Evolutionary conservation across 2,113 vertebrate genomes (phyloP).

Genomic region (Sterna hirundo): DNA sequence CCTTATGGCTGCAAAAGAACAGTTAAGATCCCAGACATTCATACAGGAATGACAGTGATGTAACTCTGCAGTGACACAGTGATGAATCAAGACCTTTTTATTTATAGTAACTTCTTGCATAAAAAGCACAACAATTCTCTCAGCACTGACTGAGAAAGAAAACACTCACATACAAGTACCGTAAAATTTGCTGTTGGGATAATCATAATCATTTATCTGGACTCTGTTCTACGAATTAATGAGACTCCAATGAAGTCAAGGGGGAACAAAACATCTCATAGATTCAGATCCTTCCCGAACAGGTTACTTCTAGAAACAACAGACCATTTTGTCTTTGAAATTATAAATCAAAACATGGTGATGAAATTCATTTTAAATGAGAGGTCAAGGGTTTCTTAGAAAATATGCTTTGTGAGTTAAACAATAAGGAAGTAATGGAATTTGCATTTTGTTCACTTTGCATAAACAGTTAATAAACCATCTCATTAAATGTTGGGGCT

Average conservation of each 20-base stretch:
- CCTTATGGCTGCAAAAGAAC: not conserved
- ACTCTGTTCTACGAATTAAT: not conserved
- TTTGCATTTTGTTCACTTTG: not conserved
- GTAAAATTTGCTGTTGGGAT: not conserved
- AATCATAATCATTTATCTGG: not conserved
- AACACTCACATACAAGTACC: not conserved
- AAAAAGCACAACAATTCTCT: not conserved
- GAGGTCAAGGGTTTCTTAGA: conserved; percentile 12
- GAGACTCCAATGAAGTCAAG: not conserved
- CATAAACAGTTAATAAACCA: not conserved
- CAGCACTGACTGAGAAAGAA: not conserved
- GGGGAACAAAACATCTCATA: not conserved
- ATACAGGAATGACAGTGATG: not conserved
- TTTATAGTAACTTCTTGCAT: not conserved
- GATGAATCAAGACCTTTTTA: not conserved
- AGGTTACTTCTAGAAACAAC: not conserved
- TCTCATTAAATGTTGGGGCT: not conserved
- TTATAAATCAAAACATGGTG: not conserved
- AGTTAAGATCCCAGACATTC: not conserved
- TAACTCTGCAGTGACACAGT: not conserved
- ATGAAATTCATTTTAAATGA: not conserved
- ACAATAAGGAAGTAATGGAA: not conserved
- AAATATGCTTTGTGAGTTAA: conserved; percentile 12
- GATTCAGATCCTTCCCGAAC: not conserved
- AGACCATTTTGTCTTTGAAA: conserved; percentile 4